Evolutionary conservation across 2,797 vertebrate genomes (phyloP).

Genomic region (Labeo calbasu): DNA sequence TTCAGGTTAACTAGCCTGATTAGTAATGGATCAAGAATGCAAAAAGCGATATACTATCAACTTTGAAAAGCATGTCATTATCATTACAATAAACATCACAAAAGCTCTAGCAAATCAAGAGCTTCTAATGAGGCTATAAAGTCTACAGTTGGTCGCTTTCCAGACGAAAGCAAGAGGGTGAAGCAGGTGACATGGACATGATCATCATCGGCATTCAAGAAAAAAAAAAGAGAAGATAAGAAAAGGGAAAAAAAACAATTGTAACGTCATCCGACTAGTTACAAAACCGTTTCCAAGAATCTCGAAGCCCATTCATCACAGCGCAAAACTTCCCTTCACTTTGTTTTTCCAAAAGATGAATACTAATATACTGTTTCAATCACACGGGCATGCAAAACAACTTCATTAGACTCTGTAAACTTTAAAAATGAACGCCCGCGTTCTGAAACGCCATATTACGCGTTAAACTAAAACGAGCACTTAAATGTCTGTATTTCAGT

Average conservation of each 20-base stretch:
- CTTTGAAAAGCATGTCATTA: background rate
- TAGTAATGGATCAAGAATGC: background rate
- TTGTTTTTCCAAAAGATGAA: background rate
- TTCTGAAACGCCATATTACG: background rate
- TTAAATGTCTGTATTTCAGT: background rate
- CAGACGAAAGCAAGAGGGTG: background rate
- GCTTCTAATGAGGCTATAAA: background rate
- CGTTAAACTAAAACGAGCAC: background rate
- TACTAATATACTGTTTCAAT: background rate
- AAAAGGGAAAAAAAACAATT: no score
- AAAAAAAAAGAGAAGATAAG: background rate
- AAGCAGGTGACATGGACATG: conserved; percentile 5
- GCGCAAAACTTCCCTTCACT: background rate
- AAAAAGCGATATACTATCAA: background rate
- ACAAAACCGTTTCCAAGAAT: background rate
- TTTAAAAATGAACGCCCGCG: background rate
- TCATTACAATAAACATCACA: background rate
- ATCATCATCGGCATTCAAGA: background rate
- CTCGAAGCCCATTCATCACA: background rate
- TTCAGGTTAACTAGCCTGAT: background rate
- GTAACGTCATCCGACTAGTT: background rate
- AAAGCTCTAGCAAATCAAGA: background rate
- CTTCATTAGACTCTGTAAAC: background rate
- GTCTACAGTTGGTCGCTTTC: background rate
- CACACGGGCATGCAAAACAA: conserved; percentile 2